Conservation (phyloP, 2,888 invertebrate species). For the Camponotus fellah region DNA sequence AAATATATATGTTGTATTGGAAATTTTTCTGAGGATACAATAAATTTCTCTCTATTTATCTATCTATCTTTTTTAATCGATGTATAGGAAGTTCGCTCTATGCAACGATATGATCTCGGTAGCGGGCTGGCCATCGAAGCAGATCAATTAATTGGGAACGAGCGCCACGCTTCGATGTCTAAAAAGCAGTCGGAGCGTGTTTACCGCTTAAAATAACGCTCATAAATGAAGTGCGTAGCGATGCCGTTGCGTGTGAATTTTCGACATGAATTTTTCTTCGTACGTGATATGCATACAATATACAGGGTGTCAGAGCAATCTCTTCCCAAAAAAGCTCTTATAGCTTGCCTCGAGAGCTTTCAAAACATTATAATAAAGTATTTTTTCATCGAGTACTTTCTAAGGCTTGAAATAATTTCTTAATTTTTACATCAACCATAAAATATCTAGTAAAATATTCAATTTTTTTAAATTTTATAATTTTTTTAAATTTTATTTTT, state of each 20-base stretch:
- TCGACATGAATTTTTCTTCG: not conserved
- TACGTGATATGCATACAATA: too few relatives aligned
- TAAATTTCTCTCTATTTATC: not conserved
- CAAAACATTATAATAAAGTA: too few relatives aligned
- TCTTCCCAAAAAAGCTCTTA: too few relatives aligned
- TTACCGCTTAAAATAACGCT: conserved; percentile 63
- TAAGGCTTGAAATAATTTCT: too few relatives aligned
- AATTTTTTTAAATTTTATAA: too few relatives aligned
- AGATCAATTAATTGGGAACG: conserved; percentile 77
- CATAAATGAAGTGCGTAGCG: conserved; percentile 32
- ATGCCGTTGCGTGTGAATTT: not conserved
- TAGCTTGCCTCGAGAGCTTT: too few relatives aligned
- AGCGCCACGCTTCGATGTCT: conserved; percentile 69
- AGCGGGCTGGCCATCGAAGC: conserved; percentile 72
- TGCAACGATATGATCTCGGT: conserved; percentile 75
- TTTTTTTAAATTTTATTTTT: too few relatives aligned
- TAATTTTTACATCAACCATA: too few relatives aligned
- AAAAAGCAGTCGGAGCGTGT: conserved; percentile 70
- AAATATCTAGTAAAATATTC: too few relatives aligned
- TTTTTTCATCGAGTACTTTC: too few relatives aligned
- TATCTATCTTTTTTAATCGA: not conserved
- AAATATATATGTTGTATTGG: too few relatives aligned
- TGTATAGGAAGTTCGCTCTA: conserved; percentile 57
- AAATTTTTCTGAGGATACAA: not conserved
- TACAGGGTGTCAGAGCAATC: too few relatives aligned